Base-by-base conservation (phyloP, 2,888 invertebrate species). In the Globia sparganii region DNA sequence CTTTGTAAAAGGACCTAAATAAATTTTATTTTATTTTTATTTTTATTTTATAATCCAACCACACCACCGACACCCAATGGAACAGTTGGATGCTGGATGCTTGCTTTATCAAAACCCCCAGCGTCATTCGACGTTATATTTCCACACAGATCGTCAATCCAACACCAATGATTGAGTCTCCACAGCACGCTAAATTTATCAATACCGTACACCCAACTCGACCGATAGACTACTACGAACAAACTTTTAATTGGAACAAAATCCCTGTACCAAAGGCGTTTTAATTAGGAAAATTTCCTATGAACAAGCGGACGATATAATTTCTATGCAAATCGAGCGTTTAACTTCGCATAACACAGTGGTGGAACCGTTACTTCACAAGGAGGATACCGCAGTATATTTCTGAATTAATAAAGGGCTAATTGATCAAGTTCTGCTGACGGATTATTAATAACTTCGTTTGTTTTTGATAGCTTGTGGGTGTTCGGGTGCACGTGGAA, bases 251-350 rank as follows among this genome's bases (percentile, higher is more conserved):
- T 96, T 96, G 96, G 94, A 94, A 94, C 94, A 92, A 94, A 95
- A 96, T 96, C 95, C 94, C 91, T 90, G 93, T 93, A 92, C 91
- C 93, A 93, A 94, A 96, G 95, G 95, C 96, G 94, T 95, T 96
- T 96, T 96, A 96, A 96, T 96, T 96, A 96, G 95, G 94, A 95
- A 95, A 95, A 94, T 96, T 96, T 95, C 94, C 95, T 92, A 96
- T 95, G 95, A 95, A 95, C 96, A 95, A 95, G 93, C 94, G 93
- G 93, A 93, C 94, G 92, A 94, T 95, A 96, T 96, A 96, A 96
- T 96, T 96, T 96, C 96, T 94, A 96, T 96, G 96, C 96, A 96
- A 96, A 96, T 96, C 94, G 92, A 93, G 93, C 95, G 93, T 96
- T 96, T 95, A 96, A 95, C 94, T 96, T 95, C 93, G 93, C 92